Base-by-base conservation (phyloP, 2,888 invertebrate genomes). In the Lacanobia oleracea region DNA sequence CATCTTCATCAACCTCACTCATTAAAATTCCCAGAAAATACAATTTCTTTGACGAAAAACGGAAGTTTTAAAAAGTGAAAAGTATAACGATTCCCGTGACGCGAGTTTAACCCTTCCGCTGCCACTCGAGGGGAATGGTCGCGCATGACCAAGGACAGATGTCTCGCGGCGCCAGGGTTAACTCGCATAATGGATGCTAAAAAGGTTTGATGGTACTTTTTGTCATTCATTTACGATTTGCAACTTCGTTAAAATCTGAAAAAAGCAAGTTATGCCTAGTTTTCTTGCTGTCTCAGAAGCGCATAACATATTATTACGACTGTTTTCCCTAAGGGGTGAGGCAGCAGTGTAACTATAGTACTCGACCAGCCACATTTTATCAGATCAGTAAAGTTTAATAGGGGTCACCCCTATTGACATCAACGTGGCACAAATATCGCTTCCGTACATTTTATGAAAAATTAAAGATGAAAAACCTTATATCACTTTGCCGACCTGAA, bases 121-220 rank as follows among this genome's bases (percentile, higher is more conserved):
- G 62, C 54, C 60, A 79, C 66, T 83, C 16, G 37, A n/a, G 72
- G 76, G 61, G 69, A 75, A 72, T 79, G 80, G 81, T 65, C 70
- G 67, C 79, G 83, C 74, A 67, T 82, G 81, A 73, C 84, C 84
- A 84, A 77, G 82, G 82, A 78, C 81, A 81, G 81, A 75, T 78
- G 83, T 80, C 80, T 69, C 65, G 62, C 82, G 70, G 59, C 48
- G 56, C 23, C 63, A 72, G 82, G 68, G 69, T 74, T 82, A 77
- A 74, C 69, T 80, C 63, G 50, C 43, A 69, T 75, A 82, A 82
- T 82, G 63, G 79, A 75, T 72, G 78, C 56, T 78, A 72, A 71
- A 71, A 73, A 75, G 67, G 56, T 66, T 67, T 48, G 56, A 66
- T 57, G 56, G 51, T 40, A 51, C 51, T 72, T 81, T 69, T 68